A percentile compares a stretch with the other conserved stretches of the same genome.
Conservation (phyloP, 2,888 invertebrate species). For the Ctenicera cuprea region DNA sequence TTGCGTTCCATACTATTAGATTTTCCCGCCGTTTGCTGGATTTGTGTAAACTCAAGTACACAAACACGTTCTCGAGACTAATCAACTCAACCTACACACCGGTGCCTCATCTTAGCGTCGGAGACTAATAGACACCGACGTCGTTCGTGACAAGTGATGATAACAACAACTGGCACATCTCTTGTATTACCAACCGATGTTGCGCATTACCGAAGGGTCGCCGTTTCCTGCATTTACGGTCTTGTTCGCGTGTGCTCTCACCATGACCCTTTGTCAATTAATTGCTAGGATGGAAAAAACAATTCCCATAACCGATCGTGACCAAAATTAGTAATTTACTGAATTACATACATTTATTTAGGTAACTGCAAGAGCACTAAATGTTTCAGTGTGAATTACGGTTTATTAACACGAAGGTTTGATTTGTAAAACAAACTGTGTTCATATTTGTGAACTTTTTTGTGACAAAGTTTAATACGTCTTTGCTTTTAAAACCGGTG, state of each 20-base stretch:
- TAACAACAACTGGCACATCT: constrained; percentile 49
- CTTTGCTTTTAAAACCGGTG: too few relatives aligned
- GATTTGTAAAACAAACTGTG: background rate
- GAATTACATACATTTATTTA: background rate
- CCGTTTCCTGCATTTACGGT: constrained; percentile 22
- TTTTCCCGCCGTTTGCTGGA: constrained; percentile 39
- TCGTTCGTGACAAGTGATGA: constrained; percentile 52
- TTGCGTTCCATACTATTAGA: constrained; percentile 21
- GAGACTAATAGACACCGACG: constrained; percentile 46
- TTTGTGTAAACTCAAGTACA: constrained; percentile 44
- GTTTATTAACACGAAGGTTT: background rate
- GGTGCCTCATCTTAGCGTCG: constrained; percentile 43
- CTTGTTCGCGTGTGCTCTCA: constrained; percentile 34
- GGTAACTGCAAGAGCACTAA: too few relatives aligned
- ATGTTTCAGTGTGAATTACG: background rate
- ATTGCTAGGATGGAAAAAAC: constrained; percentile 23
- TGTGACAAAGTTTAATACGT: background rate
- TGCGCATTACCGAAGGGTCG: constrained; percentile 42
- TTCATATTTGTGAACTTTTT: too few relatives aligned
- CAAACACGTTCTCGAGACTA: constrained; percentile 43
- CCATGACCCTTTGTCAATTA: constrained; percentile 40
- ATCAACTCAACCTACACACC: constrained; percentile 44
- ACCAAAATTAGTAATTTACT: constrained; percentile 7
- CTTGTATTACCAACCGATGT: constrained; percentile 30
- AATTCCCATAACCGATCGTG: constrained; percentile 21